These are phyloP conservation scores for Aurelia sp. DNA, from an alignment of 30 jellyfish, hydroid and myxozoan genomes.

Conservation along the genomic window DNA sequence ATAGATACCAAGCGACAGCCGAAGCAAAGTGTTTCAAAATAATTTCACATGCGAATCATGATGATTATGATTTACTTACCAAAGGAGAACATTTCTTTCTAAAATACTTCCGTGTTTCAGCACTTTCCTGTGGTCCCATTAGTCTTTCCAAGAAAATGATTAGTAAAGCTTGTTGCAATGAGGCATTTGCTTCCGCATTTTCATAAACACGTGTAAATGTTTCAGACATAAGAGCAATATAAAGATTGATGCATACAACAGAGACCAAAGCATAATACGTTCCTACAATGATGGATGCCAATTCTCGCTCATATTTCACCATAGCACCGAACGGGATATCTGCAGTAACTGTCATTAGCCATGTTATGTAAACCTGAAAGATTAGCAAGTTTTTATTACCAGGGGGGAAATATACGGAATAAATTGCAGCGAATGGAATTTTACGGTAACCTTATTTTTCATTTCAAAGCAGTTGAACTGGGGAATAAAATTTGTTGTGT, in stretches of 20 bases:
- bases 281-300: slow-evolving; percentile 83
- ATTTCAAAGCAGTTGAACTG: no score
- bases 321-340: slow-evolving; percentile 67
- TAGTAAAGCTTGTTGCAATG: slow-evolving; percentile 85
- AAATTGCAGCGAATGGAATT: not conserved
- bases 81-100: slow-evolving; percentile 59
- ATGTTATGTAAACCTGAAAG: slow-evolving; percentile 20
- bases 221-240: slow-evolving; percentile 94
- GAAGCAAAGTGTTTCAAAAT: no score
- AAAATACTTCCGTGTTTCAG: slow-evolving; percentile 41
- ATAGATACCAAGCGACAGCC: no score
- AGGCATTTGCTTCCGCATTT: slow-evolving; percentile 97
- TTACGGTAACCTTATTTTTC: not conserved
- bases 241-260: slow-evolving; percentile 83
- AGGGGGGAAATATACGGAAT: not conserved
- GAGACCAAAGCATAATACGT: slow-evolving; percentile 91
- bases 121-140: slow-evolving; percentile 18
- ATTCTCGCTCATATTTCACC: slow-evolving; percentile 48
- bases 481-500: no score
- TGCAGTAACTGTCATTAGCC: slow-evolving; percentile 77
- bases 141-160: slow-evolving; percentile 47
- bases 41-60: no score
- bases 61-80: slow-evolving; percentile 29
- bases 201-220: slow-evolving; percentile 92
- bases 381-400: not conserved